Base-by-base conservation (phyloP, 2,797 vertebrate species). In the Corythornis leucogaster region DNA sequence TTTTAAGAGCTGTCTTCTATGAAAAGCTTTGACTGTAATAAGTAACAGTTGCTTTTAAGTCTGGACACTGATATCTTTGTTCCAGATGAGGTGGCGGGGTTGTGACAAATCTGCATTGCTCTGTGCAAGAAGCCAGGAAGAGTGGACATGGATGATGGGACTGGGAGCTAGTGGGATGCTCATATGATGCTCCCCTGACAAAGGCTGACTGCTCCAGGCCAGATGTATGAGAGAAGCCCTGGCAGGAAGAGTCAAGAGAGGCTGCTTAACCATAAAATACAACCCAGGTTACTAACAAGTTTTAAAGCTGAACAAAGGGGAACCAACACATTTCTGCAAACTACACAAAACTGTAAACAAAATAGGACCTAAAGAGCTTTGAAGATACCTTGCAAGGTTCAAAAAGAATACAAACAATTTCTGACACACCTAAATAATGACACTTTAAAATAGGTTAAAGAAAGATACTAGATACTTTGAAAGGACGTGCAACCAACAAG, bases 61-160 rank as follows among this genome's bases (percentile, higher is more conserved):
- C 62, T 4, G 19, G 90, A 87, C 69, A 85, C 81, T 59, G 86
- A 55, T 50, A 66, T 50, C 73, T 35, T 87, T 94, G 68, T 59
- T 90, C 46, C 76, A 73, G 50, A 71, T 1, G 43, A 90, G 66
- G 55, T 80, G 90, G 33, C 8, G 67, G 54, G 9, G 2, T 63
- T 74, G 73, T 77, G 79, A 94, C 68, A 90, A 80, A 89, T 62
- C 69, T 2, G 45, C 59, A 48, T 66, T 33, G 62, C 81, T 78
- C 54, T 75, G 43, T 28, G 55, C 48, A 55, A 51, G 61, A 13
- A 62, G 35, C 50, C 0, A 3, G 26, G 31, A 40, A 77, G 61
- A 73, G 26, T 2, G 0, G 57, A 30, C 64, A 21, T 61, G 13
- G 24, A 28, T 30, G 57, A 68, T 26, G 42, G 55, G 68, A 77